These are phyloP conservation scores for Mythimna vitellina DNA, from an alignment of 2,888 invertebrate species.

Conservation along the genomic window DNA sequence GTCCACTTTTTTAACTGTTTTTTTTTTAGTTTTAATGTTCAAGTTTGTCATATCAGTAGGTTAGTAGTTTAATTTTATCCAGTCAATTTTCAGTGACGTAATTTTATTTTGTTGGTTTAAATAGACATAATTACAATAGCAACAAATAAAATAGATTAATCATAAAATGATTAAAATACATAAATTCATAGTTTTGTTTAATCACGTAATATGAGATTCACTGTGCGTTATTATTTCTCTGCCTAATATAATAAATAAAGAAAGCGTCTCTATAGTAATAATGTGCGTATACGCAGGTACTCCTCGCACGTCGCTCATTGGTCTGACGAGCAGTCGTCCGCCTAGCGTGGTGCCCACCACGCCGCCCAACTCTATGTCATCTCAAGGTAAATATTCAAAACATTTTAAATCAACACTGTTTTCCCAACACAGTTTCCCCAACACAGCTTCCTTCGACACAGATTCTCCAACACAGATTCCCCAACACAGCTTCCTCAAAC, in stretches of 20 bases:
- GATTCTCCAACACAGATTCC: too few relatives aligned
- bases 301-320: constrained; percentile 95
- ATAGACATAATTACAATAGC: background rate
- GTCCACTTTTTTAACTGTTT: background rate
- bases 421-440: background rate
- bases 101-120: background rate
- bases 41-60: background rate
- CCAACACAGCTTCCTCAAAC: too few relatives aligned
- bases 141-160: background rate
- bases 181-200: background rate
- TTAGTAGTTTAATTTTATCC: background rate
- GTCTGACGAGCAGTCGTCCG: constrained; percentile 93
- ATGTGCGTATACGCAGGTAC: constrained; percentile 90
- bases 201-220: background rate
- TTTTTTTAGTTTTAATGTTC: background rate
- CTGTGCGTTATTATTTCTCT: background rate
- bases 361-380: constrained; percentile 91
- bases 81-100: background rate
- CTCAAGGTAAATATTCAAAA: constrained; percentile 78
- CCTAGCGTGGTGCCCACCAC: constrained; percentile 92
- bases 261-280: background rate
- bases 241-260: background rate
- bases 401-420: too few relatives aligned
- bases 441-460: background rate
- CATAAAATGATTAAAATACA: background rate